Conservation (phyloP, 2,888 invertebrate species). For the Mongoloraphidia duomilia region DNA sequence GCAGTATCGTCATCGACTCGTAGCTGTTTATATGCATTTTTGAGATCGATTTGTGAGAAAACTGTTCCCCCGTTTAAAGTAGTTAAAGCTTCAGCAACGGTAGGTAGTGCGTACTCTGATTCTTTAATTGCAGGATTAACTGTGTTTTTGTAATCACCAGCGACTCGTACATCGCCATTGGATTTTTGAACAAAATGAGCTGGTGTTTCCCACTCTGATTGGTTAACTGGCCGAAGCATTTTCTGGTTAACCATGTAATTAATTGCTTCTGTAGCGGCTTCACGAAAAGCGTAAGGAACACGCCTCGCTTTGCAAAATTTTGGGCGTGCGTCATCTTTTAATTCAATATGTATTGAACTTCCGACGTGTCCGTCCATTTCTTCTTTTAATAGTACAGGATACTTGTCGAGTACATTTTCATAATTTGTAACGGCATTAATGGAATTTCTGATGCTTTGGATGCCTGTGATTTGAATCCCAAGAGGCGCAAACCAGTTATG, state of each 20-base stretch:
- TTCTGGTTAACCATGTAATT: slow-evolving; percentile 6
- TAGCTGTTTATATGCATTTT: slow-evolving; percentile 14
- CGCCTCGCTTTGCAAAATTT: slow-evolving; percentile 9
- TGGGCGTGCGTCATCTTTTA: slow-evolving; percentile 8
- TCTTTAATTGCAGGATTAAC: slow-evolving; percentile 17
- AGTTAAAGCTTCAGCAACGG: slow-evolving; percentile 14
- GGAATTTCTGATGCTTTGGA: background rate
- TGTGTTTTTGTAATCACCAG: slow-evolving; percentile 16
- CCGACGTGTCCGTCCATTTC: slow-evolving; percentile 1
- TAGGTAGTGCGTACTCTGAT: slow-evolving; percentile 17
- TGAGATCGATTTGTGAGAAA: slow-evolving; percentile 16
- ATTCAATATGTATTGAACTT: slow-evolving; percentile 1
- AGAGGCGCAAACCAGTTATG: background rate
- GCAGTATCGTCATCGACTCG: slow-evolving; percentile 13
- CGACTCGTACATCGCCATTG: slow-evolving; percentile 12
- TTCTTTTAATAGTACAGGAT: background rate
- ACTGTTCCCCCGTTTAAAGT: slow-evolving; percentile 13
- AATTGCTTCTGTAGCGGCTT: slow-evolving; percentile 7
- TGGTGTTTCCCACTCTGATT: slow-evolving; percentile 15
- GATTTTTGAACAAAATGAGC: slow-evolving; percentile 12
- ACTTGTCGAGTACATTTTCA: background rate
- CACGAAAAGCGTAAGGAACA: slow-evolving; percentile 8
- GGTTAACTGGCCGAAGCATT: slow-evolving; percentile 8
- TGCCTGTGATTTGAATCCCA: background rate
- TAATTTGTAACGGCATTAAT: background rate